phyloP scores from a whole-genome alignment of 2,113 vertebrate genomes.

The Halichoeres trimaculatus region DNA sequence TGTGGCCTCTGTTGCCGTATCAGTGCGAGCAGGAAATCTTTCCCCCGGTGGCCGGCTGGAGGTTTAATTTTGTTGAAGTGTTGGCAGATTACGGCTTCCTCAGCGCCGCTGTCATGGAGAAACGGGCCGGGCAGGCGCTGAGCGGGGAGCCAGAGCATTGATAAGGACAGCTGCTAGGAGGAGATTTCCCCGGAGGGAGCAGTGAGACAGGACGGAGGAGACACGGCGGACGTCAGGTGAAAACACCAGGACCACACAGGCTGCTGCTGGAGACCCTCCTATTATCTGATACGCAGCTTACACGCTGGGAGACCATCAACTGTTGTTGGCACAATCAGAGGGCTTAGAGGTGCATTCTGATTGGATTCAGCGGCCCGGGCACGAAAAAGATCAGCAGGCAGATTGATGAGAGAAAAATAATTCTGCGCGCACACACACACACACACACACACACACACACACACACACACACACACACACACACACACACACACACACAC shows the following conservation, averaged over 20 bases:
- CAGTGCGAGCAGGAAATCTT: conserved; percentile 80
- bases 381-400: conserved; percentile 72
- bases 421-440: background rate
- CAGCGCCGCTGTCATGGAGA: conserved; percentile 81
- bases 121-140: conserved; percentile 69
- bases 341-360: conserved; percentile 71
- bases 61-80: conserved; percentile 85
- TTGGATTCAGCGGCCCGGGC: conserved; percentile 74
- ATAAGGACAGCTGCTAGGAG: conserved; percentile 83
- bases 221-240: conserved; percentile 78
- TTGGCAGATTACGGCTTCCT: conserved; percentile 78
- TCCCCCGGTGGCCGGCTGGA: conserved; percentile 60
- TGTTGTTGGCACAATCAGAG: conserved; percentile 76
- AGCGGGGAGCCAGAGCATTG: conserved; percentile 77
- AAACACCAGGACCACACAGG: conserved; percentile 70
- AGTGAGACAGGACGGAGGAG: conserved; percentile 64
- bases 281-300: conserved; percentile 85
- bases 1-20: conserved; percentile 63
- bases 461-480: no score
- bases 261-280: conserved; percentile 72
- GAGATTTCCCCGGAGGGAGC: conserved; percentile 87
- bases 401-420: conserved; percentile 73
- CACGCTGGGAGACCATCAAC: conserved; percentile 75
- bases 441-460: background rate
- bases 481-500: background rate